Percentiles rank a stretch among this genome's conserved stretches.
These are phyloP conservation scores for Notodonta dromedarius DNA, from an alignment of 2,888 invertebrate species.

Conservation along the genomic window DNA sequence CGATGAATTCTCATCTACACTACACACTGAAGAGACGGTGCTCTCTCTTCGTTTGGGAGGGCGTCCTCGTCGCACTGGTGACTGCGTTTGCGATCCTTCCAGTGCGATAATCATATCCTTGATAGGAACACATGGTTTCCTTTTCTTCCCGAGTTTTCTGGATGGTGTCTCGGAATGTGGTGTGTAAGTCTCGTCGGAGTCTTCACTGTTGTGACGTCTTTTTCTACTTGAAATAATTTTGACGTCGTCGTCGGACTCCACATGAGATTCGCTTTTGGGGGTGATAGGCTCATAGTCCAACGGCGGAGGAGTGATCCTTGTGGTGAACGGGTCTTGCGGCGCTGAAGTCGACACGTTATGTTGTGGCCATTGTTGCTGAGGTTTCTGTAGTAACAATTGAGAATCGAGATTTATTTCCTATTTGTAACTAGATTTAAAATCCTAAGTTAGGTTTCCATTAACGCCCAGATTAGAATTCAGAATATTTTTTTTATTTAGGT, in stretches of 20 bases:
- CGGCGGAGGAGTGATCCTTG: slow-evolving; percentile 52
- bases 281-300: slow-evolving; percentile 69
- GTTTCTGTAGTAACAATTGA: slow-evolving; percentile 49
- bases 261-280: slow-evolving; percentile 71
- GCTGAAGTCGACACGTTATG: slow-evolving; percentile 33
- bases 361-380: slow-evolving; percentile 44
- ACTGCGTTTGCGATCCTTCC: slow-evolving; percentile 68
- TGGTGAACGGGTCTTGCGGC: slow-evolving; percentile 40
- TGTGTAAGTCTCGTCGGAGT: slow-evolving; percentile 75
- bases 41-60: slow-evolving; percentile 82
- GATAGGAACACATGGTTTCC: slow-evolving; percentile 70
- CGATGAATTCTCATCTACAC: slow-evolving; percentile 72
- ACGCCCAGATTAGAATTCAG: no score
- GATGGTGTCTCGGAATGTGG: slow-evolving; percentile 63
- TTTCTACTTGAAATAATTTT: slow-evolving; percentile 53
- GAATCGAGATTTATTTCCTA: slow-evolving; percentile 7
- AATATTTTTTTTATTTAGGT: no score
- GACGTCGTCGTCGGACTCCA: slow-evolving; percentile 71
- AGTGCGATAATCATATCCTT: slow-evolving; percentile 74
- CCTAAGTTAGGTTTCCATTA: no score
- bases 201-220: slow-evolving; percentile 66
- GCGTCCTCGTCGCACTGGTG: slow-evolving; percentile 73
- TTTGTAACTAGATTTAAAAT: neutral
- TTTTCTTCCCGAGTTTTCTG: slow-evolving; percentile 60
- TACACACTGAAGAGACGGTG: slow-evolving; percentile 72